Conservation (phyloP, 2,113 vertebrate genomes). For the Xiphias gladius region DNA sequence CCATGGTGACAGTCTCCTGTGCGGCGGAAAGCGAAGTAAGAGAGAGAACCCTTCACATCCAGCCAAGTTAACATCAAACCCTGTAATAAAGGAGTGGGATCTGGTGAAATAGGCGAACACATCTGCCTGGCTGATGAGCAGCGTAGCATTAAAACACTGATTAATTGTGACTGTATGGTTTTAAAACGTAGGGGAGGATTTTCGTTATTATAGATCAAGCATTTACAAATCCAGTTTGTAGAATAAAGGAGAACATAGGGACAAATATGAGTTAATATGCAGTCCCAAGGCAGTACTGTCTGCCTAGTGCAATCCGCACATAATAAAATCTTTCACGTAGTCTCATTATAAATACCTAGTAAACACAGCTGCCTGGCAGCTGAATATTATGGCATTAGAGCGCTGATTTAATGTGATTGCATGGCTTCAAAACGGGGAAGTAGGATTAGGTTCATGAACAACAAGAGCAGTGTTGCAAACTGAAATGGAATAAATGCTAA, state of each 20-base stretch:
- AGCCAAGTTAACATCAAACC: constrained; percentile 63
- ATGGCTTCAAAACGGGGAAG: constrained; percentile 45
- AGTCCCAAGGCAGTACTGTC: neutral
- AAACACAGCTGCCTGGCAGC: constrained; percentile 58
- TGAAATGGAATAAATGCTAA: constrained; percentile 13
- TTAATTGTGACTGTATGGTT: constrained; percentile 58
- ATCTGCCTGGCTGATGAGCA: constrained; percentile 39
- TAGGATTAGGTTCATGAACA: constrained; percentile 25
- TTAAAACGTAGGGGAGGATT: constrained; percentile 12
- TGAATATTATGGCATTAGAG: constrained; percentile 39
- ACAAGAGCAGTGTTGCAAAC: constrained; percentile 10
- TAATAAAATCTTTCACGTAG: constrained; percentile 25
- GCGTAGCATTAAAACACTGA: constrained; percentile 36
- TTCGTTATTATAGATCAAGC: constrained; percentile 8
- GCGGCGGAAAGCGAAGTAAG: constrained; percentile 49
- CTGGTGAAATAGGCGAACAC: constrained; percentile 54
- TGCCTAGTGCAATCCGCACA: neutral
- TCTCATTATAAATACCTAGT: constrained; percentile 49
- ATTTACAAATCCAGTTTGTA: constrained; percentile 6
- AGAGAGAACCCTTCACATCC: constrained; percentile 36
- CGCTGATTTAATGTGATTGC: constrained; percentile 43
- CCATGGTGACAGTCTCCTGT: constrained; percentile 66
- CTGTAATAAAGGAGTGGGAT: constrained; percentile 56
- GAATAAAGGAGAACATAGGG: neutral
- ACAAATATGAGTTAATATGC: constrained; percentile 17